A percentile compares a stretch with the other conserved stretches of the same genome.
Evolutionary conservation across 2,888 invertebrate species (phyloP).

Genomic region (Parthenolecanium corni): DNA sequence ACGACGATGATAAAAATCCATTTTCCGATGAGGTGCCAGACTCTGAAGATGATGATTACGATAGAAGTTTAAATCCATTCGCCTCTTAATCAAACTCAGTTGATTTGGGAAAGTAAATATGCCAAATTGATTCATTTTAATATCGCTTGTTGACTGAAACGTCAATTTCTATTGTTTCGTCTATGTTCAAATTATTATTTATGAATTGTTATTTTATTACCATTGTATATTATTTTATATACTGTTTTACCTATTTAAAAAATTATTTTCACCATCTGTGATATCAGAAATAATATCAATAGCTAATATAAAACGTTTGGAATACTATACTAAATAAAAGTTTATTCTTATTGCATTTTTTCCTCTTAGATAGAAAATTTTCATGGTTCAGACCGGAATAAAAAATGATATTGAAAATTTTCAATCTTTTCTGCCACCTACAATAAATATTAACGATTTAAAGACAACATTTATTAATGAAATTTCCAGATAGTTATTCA

Average conservation of each 20-base stretch:
- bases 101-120: neutral
- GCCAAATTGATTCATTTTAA: neutral
- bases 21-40: constrained; percentile 38
- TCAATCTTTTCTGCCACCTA: too few species aligned
- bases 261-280: too few species aligned
- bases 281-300: neutral
- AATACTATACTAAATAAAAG: neutral
- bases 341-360: neutral
- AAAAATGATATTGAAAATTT: neutral
- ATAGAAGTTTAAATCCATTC: constrained; percentile 66
- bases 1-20: constrained; percentile 39
- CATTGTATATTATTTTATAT: too few species aligned
- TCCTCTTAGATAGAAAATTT: too few species aligned
- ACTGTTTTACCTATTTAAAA: too few species aligned
- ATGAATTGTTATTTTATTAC: too few species aligned
- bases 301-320: too few species aligned
- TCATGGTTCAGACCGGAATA: neutral
- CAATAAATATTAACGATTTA: too few species aligned
- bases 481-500: neutral
- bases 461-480: neutral
- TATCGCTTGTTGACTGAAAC: neutral
- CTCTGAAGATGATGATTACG: constrained; percentile 51
- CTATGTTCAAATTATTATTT: too few species aligned
- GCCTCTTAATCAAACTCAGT: constrained; percentile 34
- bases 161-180: too few species aligned